Conservation (phyloP, 1,140 invertebrate genomes). For the Lordiphosa mommai region DNA sequence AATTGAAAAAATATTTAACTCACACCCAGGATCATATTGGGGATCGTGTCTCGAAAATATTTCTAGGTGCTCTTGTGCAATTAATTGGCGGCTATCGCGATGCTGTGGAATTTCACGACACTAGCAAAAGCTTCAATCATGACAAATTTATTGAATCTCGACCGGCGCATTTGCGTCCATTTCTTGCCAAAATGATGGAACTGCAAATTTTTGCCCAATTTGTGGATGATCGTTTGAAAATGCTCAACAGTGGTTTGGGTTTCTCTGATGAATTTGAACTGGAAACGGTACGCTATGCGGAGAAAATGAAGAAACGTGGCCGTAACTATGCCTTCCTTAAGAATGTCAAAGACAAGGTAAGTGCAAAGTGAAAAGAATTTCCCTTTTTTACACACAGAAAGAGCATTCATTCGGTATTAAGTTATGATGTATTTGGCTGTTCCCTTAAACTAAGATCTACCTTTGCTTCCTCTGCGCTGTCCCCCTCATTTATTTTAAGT, state of each 20-base stretch:
- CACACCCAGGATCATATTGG: conserved; percentile 84
- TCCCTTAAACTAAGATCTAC: too few species aligned
- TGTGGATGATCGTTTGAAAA: conserved; percentile 93
- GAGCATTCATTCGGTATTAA: too few species aligned
- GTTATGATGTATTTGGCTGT: too few species aligned
- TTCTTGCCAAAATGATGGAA: conserved; percentile 93
- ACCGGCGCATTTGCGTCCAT: conserved; percentile 90
- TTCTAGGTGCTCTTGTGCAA: conserved; percentile 92
- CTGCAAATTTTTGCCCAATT: conserved; percentile 98
- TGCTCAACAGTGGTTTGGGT: conserved; percentile 92
- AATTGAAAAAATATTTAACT: conserved; percentile 83
- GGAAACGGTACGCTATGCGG: conserved; percentile 91
- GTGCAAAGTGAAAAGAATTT: conserved; percentile 6
- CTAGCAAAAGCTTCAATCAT: conserved; percentile 92
- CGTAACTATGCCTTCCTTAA: conserved; percentile 91
- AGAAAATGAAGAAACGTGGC: conserved; percentile 89
- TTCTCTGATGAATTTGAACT: conserved; percentile 97
- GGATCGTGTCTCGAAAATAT: conserved; percentile 94
- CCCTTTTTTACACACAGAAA: too few species aligned
- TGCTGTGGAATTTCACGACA: conserved; percentile 87
- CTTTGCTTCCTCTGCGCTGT: too few species aligned
- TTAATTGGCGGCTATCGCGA: conserved; percentile 96
- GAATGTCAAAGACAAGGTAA: conserved; percentile 87
- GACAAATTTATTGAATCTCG: conserved; percentile 92
- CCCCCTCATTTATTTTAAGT: too few species aligned